These are phyloP conservation scores for Drosophila saltans DNA, from an alignment of 1,140 invertebrate genomes.

Conservation along the genomic window DNA sequence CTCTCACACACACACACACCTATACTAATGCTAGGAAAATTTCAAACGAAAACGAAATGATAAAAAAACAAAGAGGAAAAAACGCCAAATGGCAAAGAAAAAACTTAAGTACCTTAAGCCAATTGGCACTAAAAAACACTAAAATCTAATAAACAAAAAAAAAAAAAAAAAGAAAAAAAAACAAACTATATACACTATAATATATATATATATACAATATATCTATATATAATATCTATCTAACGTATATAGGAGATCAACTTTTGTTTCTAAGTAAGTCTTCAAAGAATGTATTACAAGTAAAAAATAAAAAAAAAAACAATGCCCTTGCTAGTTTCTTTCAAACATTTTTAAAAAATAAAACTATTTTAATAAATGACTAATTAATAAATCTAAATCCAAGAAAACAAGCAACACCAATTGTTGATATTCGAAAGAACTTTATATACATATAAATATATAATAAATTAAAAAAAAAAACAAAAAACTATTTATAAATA, in stretches of 20 bases:
- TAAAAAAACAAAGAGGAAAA: slow-evolving; percentile 39
- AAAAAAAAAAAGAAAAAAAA: slow-evolving; percentile 31
- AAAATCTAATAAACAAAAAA: slow-evolving; percentile 65
- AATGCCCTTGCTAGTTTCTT: slow-evolving; percentile 65
- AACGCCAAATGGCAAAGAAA: slow-evolving; percentile 61
- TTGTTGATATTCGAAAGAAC: slow-evolving; percentile 73
- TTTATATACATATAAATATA: slow-evolving; percentile 57
- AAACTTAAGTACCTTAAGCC: slow-evolving; percentile 82
- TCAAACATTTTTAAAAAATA: slow-evolving; percentile 38
- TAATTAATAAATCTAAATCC: slow-evolving; percentile 22
- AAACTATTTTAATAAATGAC: slow-evolving; percentile 24
- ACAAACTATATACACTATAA: slow-evolving; percentile 33
- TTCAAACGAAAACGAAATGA: slow-evolving; percentile 26
- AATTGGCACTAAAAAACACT: slow-evolving; percentile 80
- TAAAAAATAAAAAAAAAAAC: slow-evolving; percentile 7
- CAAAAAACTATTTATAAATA: slow-evolving; percentile 18
- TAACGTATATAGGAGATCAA: slow-evolving; percentile 25
- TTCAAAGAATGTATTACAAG: slow-evolving; percentile 28
- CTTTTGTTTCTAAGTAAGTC: slow-evolving; percentile 21
- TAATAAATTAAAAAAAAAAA: slow-evolving; percentile 23
- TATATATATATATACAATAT: slow-evolving; percentile 39
- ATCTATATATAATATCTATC: slow-evolving; percentile 52
- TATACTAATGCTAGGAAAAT: slow-evolving; percentile 43
- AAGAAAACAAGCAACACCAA: slow-evolving; percentile 62
- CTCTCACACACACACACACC: slow-evolving; percentile 35